phyloP scores from a whole-genome alignment of 2,113 vertebrate species.

The Larimichthys crocea region DNA sequence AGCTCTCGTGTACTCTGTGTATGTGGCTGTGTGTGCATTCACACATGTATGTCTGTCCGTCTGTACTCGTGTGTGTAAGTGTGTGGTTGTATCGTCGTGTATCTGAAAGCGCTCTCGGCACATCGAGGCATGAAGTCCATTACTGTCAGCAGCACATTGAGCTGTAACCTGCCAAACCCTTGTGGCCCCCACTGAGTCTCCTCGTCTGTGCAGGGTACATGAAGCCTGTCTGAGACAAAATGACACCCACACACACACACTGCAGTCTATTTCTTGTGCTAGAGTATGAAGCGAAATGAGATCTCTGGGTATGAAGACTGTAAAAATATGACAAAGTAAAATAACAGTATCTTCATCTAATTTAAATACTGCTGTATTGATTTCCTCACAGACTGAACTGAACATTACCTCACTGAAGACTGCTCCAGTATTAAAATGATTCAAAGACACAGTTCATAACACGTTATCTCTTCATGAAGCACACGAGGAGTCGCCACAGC shows the following conservation, averaged over 20 bases:
- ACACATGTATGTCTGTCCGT: background rate
- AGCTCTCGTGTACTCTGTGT: background rate
- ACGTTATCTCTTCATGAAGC: background rate
- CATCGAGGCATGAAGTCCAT: slow-evolving; percentile 44
- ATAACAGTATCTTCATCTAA: slow-evolving; percentile 1
- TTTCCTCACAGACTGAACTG: slow-evolving; percentile 5
- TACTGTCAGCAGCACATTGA: slow-evolving; percentile 41
- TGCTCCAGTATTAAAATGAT: slow-evolving; percentile 6
- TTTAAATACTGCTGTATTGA: slow-evolving; percentile 6
- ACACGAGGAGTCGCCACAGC: background rate
- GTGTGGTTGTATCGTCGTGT: background rate
- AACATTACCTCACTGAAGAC: background rate
- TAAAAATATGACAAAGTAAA: background rate
- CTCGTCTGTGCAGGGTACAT: slow-evolving; percentile 18
- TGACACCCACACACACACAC: slow-evolving; percentile 3
- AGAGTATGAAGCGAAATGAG: background rate
- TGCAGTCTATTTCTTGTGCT: background rate
- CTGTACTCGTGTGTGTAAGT: background rate
- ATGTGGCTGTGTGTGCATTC: background rate
- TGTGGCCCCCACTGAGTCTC: slow-evolving; percentile 13
- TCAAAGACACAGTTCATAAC: background rate
- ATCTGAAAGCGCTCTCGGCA: slow-evolving; percentile 7
- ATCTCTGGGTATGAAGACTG: background rate
- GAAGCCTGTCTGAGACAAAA: slow-evolving; percentile 9
- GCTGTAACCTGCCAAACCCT: slow-evolving; percentile 48